Evolutionary conservation across 92 coral and sea anemone species (phyloP).

Genomic region (Epizoanthus stellaris): DNA sequence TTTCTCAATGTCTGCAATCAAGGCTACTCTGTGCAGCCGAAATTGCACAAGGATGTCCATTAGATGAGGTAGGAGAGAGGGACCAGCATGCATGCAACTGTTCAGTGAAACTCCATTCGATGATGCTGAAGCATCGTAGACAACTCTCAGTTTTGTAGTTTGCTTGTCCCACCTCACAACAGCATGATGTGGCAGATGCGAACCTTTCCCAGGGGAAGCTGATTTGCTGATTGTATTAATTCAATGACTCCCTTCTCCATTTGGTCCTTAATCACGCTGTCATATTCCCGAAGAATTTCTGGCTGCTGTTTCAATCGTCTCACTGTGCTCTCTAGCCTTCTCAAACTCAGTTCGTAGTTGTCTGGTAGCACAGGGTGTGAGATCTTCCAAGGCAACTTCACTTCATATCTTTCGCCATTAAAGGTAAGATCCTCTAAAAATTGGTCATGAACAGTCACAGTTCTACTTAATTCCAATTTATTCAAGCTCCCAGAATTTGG

Average conservation of each 20-base stretch:
- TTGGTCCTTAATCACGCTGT: slow-evolving; percentile 23
- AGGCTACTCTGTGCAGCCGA: slow-evolving; percentile 33
- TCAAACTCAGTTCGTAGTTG: neutral
- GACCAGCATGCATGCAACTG: slow-evolving; percentile 21
- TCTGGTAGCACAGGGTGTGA: slow-evolving; percentile 23
- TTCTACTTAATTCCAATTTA: slow-evolving; percentile 3
- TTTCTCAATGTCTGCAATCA: slow-evolving; percentile 8
- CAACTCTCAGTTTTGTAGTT: neutral
- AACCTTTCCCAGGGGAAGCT: slow-evolving; percentile 8
- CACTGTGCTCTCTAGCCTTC: neutral
- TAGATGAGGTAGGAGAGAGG: slow-evolving; percentile 24
- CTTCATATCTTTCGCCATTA: slow-evolving; percentile 27
- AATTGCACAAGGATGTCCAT: slow-evolving; percentile 28
- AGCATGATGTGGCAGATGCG: slow-evolving; percentile 20
- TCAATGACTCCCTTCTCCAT: slow-evolving; percentile 7
- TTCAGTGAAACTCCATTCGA: slow-evolving; percentile 10
- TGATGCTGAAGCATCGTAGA: slow-evolving; percentile 36
- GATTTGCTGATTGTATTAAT: slow-evolving; percentile 8
- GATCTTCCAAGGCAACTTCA: neutral
- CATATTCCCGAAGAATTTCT: neutral
- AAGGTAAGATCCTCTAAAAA: slow-evolving; percentile 19
- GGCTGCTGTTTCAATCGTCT: slow-evolving; percentile 10
- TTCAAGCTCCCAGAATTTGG: slow-evolving; percentile 25
- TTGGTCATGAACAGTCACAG: slow-evolving; percentile 28
- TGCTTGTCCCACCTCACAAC: slow-evolving; percentile 7